Evolutionary conservation across 2,888 invertebrate species (phyloP).

Genomic region (Cryptocephalus moraei): DNA sequence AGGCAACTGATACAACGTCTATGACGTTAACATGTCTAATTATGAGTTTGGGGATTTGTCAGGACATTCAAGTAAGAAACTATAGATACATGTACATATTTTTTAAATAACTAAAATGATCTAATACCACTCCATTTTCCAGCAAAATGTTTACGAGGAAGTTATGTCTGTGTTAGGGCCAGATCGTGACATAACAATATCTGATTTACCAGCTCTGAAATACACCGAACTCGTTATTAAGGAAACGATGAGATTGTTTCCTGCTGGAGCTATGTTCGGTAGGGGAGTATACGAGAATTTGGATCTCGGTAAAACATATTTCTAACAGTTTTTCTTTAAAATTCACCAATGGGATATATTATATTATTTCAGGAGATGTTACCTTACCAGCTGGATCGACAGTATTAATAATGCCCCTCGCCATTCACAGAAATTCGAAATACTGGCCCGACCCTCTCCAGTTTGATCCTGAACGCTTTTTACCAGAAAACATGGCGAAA

Average conservation of each 20-base stretch:
- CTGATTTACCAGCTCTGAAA: constrained; percentile 8
- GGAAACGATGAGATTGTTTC: constrained; percentile 13
- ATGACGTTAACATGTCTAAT: too few species aligned
- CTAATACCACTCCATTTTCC: neutral
- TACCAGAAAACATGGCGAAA: neutral
- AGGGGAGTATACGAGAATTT: constrained; percentile 4
- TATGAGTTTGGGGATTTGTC: too few species aligned
- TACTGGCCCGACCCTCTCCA: neutral
- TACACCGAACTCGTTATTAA: constrained; percentile 13
- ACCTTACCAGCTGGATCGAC: neutral
- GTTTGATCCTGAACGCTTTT: neutral
- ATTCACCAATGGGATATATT: neutral
- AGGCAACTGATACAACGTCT: too few species aligned
- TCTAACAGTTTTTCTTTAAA: too few species aligned
- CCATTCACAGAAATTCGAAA: neutral
- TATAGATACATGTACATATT: too few species aligned
- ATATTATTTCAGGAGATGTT: neutral
- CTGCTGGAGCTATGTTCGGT: constrained; percentile 4
- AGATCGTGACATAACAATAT: neutral
- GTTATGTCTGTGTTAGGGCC: constrained; percentile 1
- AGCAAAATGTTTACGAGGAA: neutral
- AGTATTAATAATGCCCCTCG: neutral
- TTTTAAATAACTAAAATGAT: too few species aligned
- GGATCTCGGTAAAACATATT: constrained; percentile 9
- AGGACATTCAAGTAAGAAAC: too few species aligned